phyloP scores from a whole-genome alignment of 2,797 vertebrate species.

The Myotis planiceps region DNA sequence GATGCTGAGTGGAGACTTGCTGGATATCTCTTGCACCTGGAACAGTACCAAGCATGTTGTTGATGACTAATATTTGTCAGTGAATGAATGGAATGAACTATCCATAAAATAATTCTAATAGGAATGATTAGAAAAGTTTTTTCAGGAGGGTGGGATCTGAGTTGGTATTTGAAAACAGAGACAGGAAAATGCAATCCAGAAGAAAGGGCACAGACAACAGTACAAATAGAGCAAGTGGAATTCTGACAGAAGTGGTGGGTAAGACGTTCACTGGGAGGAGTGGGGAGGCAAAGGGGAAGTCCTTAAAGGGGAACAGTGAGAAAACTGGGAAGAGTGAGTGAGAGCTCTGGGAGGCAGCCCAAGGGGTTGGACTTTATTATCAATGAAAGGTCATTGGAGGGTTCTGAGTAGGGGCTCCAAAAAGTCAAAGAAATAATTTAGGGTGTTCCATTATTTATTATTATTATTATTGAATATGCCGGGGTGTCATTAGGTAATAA shows the following conservation, averaged over 20 bases:
- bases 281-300: neutral
- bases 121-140: neutral
- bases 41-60: neutral
- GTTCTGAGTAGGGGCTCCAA: neutral
- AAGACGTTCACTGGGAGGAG: neutral
- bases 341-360: neutral
- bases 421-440: neutral
- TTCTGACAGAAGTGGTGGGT: neutral
- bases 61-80: neutral
- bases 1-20: fast-evolving
- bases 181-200: neutral
- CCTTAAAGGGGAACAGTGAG: neutral
- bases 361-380: neutral
- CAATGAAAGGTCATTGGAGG: neutral
- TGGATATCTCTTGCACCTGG: neutral
- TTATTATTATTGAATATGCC: neutral
- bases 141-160: neutral
- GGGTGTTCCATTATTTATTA: neutral
- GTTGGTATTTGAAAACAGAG: neutral
- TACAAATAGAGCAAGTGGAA: neutral
- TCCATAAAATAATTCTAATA: neutral
- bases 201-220: neutral
- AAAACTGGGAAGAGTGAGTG: neutral
- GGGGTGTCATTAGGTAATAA: neutral
- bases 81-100: neutral